Base-by-base conservation (phyloP, 2,888 invertebrate genomes). In the Seira musarum region DNA sequence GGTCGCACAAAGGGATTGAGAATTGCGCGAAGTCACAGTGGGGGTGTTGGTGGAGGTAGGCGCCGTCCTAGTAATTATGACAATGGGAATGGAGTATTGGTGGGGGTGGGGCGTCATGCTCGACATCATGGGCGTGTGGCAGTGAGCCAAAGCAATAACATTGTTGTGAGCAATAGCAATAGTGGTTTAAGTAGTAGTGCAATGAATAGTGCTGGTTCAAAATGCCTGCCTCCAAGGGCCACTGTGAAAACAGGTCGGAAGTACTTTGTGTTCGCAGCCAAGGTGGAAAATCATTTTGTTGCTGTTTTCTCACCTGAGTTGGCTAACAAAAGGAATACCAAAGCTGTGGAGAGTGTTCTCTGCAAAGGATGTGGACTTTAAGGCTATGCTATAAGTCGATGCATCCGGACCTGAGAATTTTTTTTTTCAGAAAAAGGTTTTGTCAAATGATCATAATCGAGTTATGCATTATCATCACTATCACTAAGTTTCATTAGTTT, bases 361-460 rank as follows among this genome's bases (percentile, higher is more conserved):
- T 87, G 87, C 83, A 83, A 85, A 80, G 85, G 84, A 77, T 87
- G 87, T 82, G 83, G 87, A n/a, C n/a, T n/a, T n/a, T n/a, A n/a
- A n/a, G n/a, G n/a, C n/a, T n/a, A n/a, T n/a, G n/a, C n/a, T n/a
- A n/a, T n/a, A 78, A 40, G 6, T 78, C 71, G 65, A 60, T 57
- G 67, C 72, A 78, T 78, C 78, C 78, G 78, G 77, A 19, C 70
- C 49, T 63, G 24, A 76, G n/a, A n/a, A n/a, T n/a, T n/a, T n/a
- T 21, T 63, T 24, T n/a, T 60, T 60, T 60, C 60, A n/a, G n/a
- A 60, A 2, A 2, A 1, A n/a, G 25, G 53, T 57, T 25, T 30
- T 57, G 17, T n/a, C n/a, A n/a, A n/a, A n/a, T 69, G 25, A 69
- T 67, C 66, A 40, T 67, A 30, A 3, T 64, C 64, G 25, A 15